Evolutionary conservation across 2,113 vertebrate genomes (phyloP), one percentile per base, ranked within the genome.

Genomic region (Cyanocitta stelleri): DNA sequence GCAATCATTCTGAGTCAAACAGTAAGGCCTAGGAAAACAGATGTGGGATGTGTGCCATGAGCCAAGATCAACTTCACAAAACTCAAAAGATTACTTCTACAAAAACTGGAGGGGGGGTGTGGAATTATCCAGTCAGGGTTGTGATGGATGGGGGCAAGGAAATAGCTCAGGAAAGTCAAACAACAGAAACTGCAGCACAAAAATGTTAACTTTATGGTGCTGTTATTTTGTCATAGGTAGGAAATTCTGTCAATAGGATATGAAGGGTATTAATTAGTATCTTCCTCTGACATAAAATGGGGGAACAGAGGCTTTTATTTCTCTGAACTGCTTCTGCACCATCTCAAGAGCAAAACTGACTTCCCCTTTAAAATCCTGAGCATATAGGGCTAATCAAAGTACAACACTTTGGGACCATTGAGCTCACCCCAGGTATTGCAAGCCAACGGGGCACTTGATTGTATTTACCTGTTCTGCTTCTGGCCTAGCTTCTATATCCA

Each of bases 11-110:
- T 13, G 41, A 91, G 75, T 92, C 95, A 93, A 76, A 86, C 64
- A n/a, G 84, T 80, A 93, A 94, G 62, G 63, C 59, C 88, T 92
- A 94, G 80, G 89, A 96, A 97, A 97, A 95, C 95, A 97, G 93
- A 97, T 96, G 91, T 90, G 95, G 85, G 81, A 68, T 90, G 73
- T 81, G 77, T 86, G 87, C 74, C 82, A 48, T 83, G 75, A 93
- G 96, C 94, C 94, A 95, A 96, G 93, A 95, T 95, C 92, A 97
- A 94, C 94, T 86, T 86, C 86, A 29, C 39, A 54, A 62, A 95
- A 94, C 91, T 95, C 90, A 59, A 72, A 93, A 94, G 87, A 96
- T 89, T 79, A 95, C 64, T 68, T 69, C 74, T 84, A 80, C 48
- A 93, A 93, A 90, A 72, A 54, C 55, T 56, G 56, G 71, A 63